Evolutionary conservation across 2,797 vertebrate genomes (phyloP), one percentile per base, ranked within the genome.

Genomic region (Chrysocyon brachyurus): DNA sequence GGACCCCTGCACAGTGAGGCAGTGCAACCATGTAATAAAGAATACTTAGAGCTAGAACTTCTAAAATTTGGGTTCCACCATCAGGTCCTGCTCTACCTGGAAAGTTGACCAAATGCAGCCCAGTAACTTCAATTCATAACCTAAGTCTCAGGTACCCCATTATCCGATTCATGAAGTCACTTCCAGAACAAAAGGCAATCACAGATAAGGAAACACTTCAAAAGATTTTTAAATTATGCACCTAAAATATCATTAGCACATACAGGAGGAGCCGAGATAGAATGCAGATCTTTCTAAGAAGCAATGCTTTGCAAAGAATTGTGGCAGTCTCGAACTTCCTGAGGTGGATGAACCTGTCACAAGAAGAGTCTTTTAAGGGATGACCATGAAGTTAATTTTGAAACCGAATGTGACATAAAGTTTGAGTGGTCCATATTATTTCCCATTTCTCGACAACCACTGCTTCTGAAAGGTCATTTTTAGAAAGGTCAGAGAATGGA

Each of bases 401-500:
- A 85, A 68, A 92, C 33, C 90, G 11, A 85, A 87, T 78, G 77
- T 52, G 28, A 17, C 64, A 75, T 64, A 72, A 94, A 81, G 12
- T 87, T 83, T 66, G 56, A 85, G 17, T 85, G 68, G 46, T 61
- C 86, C 63, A 36, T 94, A 95, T 88, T 96, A 92, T 63, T 97
- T 91, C 95, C 85, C 93, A 93, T 95, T 95, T 96, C 63, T 61
- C 90, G 66, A 89, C n/a, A 94, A 83, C 46, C 90, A 90, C 33
- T 94, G 31, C 88, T 91, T 90, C 66, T 96, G 77, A 90, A 98
- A 94, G 82, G 72, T 79, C 82, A 96, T 70, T 87, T 97, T 72
- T 92, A 17, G 68, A 97, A 97, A 98, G 92, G 92, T 96, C 97
- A 97, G 86, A 75, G 93, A 90, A 92, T 77, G 90, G 94, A 97